A percentile compares a stretch with the other conserved stretches of the same genome.
Evolutionary conservation across 2,888 invertebrate genomes (phyloP).

Genomic region (Lasioglossum villosulum): DNA sequence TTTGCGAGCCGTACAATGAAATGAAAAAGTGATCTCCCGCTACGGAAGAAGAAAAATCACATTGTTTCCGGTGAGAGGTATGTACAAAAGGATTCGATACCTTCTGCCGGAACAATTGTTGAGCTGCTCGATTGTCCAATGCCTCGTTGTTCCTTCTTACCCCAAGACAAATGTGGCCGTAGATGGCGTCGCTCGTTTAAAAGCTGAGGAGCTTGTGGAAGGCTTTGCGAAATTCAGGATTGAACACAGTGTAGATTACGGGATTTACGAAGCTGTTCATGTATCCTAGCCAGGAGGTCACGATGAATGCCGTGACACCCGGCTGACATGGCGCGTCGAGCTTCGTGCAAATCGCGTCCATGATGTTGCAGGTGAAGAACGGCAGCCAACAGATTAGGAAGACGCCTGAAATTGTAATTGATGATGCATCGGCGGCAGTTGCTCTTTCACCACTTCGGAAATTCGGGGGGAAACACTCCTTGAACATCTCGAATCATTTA

Average conservation of each 20-base stretch:
- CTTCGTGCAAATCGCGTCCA: conserved; percentile 98
- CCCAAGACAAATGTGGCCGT: conserved; percentile 23
- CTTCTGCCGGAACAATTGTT: conserved; percentile 54
- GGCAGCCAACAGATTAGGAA: conserved; percentile 99
- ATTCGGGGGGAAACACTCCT: neutral
- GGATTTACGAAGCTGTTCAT: conserved; percentile 98
- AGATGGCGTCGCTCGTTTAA: conserved; percentile 41
- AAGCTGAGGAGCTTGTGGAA: conserved; percentile 94
- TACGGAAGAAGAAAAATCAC: neutral
- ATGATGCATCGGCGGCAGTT: conserved; percentile 59
- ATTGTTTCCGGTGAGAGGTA: neutral
- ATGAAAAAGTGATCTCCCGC: neutral
- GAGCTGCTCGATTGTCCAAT: conserved; percentile 62
- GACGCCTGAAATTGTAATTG: conserved; percentile 91
- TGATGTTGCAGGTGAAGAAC: conserved; percentile 99
- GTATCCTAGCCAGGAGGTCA: conserved; percentile 99
- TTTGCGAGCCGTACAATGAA: neutral
- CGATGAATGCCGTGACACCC: conserved; percentile 94
- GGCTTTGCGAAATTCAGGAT: conserved; percentile 99
- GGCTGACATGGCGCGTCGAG: conserved; percentile 91
- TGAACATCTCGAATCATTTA: neutral
- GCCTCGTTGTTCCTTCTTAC: conserved; percentile 54
- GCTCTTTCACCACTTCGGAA: neutral
- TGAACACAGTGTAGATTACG: conserved; percentile 97
- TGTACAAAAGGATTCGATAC: conserved; percentile 44